Base-by-base conservation (phyloP, 2,888 invertebrate species). In the Eupithecia exiguata region DNA sequence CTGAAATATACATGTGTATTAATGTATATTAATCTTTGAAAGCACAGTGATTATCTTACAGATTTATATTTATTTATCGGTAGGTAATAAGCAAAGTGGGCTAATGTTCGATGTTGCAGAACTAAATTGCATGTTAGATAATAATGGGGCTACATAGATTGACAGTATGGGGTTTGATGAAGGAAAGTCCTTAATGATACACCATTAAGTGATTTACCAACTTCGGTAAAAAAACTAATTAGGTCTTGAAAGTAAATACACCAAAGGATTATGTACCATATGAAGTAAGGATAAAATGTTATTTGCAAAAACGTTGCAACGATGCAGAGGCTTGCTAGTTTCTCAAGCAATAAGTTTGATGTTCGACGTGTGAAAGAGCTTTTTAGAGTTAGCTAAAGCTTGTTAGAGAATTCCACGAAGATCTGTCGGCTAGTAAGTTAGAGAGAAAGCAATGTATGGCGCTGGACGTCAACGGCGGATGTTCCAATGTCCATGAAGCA, bases 401-500 rank as follows among this genome's bases (percentile, higher is more conserved):
- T 67, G 67, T 70, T 72, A 70, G 40, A 66, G 12, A 69, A 70
- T 75, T 72, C 75, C 49, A n/a, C 61, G 30, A 67, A 70, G 61
- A 49, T 30, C 62, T 67, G 35, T 58, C 58, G 58, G 69, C 18
- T 71, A 69, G 40, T 53, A 53, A 72, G 49, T 62, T 69, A 14
- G 49, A 68, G 73, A 70, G 65, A 77, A 77, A 72, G 72, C 74
- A 69, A 74, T 69, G 74, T 74, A 70, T 69, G 71, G 72, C 62
- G 68, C 68, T 66, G 71, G 67, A 76, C 77, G 74, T 81, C 80
- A 77, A 76, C 74, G 77, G 79, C 84, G 84, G 85, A 87, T 87
- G 84, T 84, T 80, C 81, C 84, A 78, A 53, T 62, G 62, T 72
- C 58, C 68, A 70, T 68, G 62, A 25, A 69, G 66, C 68, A 63